Conservation (phyloP, 2,797 vertebrate genomes). For the Erithacus rubecula region DNA sequence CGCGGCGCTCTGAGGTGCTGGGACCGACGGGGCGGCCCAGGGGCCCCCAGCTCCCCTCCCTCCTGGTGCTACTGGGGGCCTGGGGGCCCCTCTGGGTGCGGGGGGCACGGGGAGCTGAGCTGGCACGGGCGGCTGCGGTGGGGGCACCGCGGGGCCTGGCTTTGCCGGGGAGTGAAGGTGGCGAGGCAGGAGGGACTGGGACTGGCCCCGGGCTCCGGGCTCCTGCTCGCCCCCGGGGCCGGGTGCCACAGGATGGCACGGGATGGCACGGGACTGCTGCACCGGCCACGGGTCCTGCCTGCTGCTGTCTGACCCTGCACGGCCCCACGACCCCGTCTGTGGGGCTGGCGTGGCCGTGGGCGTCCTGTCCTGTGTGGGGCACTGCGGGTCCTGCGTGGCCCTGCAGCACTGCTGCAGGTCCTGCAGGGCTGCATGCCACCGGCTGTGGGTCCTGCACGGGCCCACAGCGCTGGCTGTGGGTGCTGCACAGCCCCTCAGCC, state of each 20-base stretch:
- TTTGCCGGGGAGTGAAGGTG: neutral
- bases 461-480: neutral
- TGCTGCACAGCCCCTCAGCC: too few species aligned
- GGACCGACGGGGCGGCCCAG: neutral
- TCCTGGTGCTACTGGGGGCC: slow-evolving; percentile 26
- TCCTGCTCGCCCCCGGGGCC: neutral
- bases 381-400: neutral
- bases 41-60: neutral
- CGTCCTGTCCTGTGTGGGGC: rapidly evolving
- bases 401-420: neutral
- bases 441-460: neutral
- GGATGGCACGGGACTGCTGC: neutral
- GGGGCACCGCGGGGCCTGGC: neutral
- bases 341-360: neutral
- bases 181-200: neutral
- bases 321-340: neutral
- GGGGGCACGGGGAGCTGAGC: neutral
- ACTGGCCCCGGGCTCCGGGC: neutral
- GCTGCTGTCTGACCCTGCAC: rapidly evolving
- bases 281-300: neutral
- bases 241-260: neutral
- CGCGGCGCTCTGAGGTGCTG: neutral
- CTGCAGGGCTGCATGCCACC: rapidly evolving
- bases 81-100: neutral
- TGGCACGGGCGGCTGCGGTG: rapidly evolving